Percentiles rank a stretch among this genome's conserved stretches.
phyloP scores from a whole-genome alignment of 2,113 vertebrate species.

The Shinisaurus crocodilurus region DNA sequence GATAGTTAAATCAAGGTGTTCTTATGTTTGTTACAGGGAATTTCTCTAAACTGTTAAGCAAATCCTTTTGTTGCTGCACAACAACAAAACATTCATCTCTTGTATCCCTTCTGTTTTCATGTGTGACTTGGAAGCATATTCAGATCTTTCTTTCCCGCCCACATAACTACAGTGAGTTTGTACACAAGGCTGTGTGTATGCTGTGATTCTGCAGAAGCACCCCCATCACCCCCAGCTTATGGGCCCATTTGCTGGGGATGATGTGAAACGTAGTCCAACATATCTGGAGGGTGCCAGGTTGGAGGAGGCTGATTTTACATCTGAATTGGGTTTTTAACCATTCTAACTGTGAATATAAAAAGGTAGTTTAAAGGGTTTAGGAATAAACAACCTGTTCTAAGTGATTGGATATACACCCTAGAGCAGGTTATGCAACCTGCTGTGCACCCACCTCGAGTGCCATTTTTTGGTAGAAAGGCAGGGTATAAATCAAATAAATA shows the following conservation, averaged over 20 bases:
- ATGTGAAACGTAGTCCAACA: background rate
- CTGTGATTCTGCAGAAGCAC: background rate
- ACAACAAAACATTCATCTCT: slow-evolving; percentile 10
- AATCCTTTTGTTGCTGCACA: slow-evolving; percentile 42
- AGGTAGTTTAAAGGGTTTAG: background rate
- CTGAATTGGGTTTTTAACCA: background rate
- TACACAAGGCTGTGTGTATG: background rate
- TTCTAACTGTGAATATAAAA: background rate
- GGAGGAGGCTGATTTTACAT: background rate
- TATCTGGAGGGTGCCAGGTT: background rate
- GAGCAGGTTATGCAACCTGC: too few species aligned
- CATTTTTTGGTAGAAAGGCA: too few species aligned
- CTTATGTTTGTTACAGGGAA: slow-evolving; percentile 54
- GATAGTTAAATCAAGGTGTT: slow-evolving; percentile 63
- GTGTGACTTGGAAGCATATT: slow-evolving; percentile 44
- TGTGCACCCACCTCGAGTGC: too few species aligned
- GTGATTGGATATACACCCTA: background rate
- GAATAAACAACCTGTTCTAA: background rate
- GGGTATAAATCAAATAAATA: too few species aligned
- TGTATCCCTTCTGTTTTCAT: slow-evolving; percentile 24
- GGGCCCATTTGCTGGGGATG: background rate
- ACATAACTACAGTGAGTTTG: background rate
- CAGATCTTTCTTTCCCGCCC: slow-evolving; percentile 11
- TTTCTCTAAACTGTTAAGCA: slow-evolving; percentile 31
- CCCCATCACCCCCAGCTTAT: background rate